These are phyloP conservation scores for Neodon shergylaensis DNA, from an alignment of 2,113 vertebrate species.

Conservation along the genomic window DNA sequence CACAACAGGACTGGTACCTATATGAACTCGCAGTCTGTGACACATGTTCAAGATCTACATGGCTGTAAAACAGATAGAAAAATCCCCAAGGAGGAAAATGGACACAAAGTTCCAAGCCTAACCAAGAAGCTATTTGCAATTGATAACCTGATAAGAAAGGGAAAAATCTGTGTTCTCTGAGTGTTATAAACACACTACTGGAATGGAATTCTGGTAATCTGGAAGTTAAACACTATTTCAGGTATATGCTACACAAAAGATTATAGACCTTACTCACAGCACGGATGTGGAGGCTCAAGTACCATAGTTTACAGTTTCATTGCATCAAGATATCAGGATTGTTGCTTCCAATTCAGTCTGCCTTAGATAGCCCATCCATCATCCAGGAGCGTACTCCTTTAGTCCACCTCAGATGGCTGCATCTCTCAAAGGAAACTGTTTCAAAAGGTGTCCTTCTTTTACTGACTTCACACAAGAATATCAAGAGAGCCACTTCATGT, in stretches of 20 bases:
- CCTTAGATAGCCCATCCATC: not conserved
- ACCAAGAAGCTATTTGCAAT: not conserved
- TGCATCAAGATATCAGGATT: not conserved
- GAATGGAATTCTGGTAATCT: not conserved
- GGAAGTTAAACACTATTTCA: slow-evolving; percentile 27
- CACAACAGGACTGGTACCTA: too few species aligned
- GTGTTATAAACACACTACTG: not conserved
- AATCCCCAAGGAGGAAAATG: not conserved
- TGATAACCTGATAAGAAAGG: not conserved
- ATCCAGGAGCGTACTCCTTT: not conserved
- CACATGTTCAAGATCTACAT: too few species aligned
- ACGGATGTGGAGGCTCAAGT: not conserved
- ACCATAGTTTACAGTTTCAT: not conserved
- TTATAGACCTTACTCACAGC: not conserved
- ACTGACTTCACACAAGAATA: not conserved
- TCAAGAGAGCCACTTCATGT: not conserved
- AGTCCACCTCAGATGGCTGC: not conserved
- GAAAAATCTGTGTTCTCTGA: not conserved
- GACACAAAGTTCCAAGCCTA: not conserved
- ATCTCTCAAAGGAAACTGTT: not conserved
- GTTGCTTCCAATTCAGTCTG: not conserved
- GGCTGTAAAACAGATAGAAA: too few species aligned
- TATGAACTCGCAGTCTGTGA: too few species aligned
- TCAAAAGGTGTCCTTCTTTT: slow-evolving; percentile 6
- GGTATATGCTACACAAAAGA: not conserved